Conservation (phyloP, 2,888 invertebrate species). For the Noctua fimbriata region DNA sequence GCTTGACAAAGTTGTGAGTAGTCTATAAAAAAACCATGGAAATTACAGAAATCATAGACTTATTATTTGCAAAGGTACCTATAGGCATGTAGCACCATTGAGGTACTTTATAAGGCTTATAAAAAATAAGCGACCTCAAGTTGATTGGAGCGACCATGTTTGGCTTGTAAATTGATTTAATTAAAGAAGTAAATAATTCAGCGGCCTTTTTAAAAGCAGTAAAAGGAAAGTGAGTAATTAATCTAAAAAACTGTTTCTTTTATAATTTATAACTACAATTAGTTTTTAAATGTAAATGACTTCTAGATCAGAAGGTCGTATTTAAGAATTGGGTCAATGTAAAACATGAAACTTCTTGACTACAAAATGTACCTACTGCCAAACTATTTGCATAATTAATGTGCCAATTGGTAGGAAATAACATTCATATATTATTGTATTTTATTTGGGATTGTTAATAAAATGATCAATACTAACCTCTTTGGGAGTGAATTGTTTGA, state of each 20-base stretch:
- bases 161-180: not conserved
- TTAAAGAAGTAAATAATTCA: not conserved
- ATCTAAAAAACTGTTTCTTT: constrained; percentile 2
- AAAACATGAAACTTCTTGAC: constrained; percentile 28
- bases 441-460: constrained; percentile 14
- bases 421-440: constrained; percentile 25
- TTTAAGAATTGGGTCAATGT: constrained; percentile 47
- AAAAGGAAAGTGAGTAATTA: not conserved
- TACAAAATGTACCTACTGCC: constrained; percentile 44
- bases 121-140: not conserved
- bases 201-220: not conserved
- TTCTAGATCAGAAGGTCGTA: constrained; percentile 4
- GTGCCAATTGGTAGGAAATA: constrained; percentile 22
- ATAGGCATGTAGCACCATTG: not conserved
- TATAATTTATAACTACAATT: not conserved
- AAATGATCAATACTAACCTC: constrained; percentile 2
- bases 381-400: constrained; percentile 30
- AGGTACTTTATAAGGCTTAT: not conserved
- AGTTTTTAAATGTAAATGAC: constrained; percentile 7
- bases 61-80: not conserved
- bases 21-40: not conserved
- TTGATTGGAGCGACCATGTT: not conserved
- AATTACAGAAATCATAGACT: not conserved
- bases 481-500: not conserved
- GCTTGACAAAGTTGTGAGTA: no score